These are phyloP conservation scores for Chionoecetes opilio DNA, from an alignment of 1,140 invertebrate species.

Conservation along the genomic window DNA sequence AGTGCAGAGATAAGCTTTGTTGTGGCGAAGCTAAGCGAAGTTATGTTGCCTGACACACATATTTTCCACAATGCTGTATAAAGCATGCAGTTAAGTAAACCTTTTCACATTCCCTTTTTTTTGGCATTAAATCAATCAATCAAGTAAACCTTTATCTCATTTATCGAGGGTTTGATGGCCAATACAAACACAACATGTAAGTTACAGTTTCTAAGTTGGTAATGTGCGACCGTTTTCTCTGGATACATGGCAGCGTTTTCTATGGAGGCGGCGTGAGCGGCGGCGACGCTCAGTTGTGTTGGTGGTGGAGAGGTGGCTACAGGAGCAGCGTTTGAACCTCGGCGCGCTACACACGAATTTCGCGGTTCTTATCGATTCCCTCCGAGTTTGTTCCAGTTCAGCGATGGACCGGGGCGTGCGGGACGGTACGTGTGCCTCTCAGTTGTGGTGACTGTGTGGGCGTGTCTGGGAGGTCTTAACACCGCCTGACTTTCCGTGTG, in stretches of 20 bases:
- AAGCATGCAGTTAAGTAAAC: not conserved
- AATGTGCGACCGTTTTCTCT: not conserved
- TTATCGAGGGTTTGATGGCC: not conserved
- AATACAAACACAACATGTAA: not conserved
- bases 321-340: conserved; percentile 6
- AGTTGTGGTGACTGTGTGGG: conserved; percentile 6
- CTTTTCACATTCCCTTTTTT: not conserved
- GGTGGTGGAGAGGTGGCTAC: not conserved
- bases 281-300: not conserved
- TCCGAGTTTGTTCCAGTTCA: conserved; percentile 15
- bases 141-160: not conserved
- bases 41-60: not conserved
- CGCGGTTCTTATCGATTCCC: conserved; percentile 25
- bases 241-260: not conserved
- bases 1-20: not conserved
- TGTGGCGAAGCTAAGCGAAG: not conserved
- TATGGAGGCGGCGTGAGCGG: not conserved
- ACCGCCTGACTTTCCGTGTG: not conserved
- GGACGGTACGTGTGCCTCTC: not conserved
- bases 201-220: not conserved
- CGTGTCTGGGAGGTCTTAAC: not conserved
- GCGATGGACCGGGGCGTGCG: not conserved
- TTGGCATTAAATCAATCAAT: too few species aligned
- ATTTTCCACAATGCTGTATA: too few species aligned
- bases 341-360: conserved; percentile 24